Conservation (phyloP, 2,113 vertebrate species). For the Rattus rattus region DNA sequence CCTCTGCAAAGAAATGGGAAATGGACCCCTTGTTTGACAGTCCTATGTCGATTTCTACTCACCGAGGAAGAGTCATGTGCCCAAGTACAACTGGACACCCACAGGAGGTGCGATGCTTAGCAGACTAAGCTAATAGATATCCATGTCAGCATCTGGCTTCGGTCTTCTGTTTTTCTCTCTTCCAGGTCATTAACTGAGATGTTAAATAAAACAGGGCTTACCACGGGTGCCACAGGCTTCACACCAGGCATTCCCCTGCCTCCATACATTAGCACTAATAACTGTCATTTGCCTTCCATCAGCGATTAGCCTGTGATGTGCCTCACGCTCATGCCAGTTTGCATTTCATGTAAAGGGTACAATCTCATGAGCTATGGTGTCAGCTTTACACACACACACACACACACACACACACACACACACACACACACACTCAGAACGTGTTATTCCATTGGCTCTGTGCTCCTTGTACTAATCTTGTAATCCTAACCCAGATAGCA, state of each 20-base stretch:
- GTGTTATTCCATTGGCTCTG: conserved; percentile 47
- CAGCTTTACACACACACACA: not conserved
- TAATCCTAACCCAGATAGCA: conserved; percentile 60
- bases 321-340: conserved; percentile 47
- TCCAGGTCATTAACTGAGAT: conserved; percentile 73
- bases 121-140: conserved; percentile 55
- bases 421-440: conserved; percentile 5
- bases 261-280: conserved; percentile 16
- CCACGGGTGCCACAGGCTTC: conserved; percentile 37
- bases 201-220: conserved; percentile 73
- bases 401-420: too few relatives aligned
- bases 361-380: conserved; percentile 4
- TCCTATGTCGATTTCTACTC: not conserved
- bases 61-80: not conserved
- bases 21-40: not conserved
- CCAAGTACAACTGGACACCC: not conserved
- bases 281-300: conserved; percentile 58
- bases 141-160: conserved; percentile 48
- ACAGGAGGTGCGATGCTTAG: not conserved
- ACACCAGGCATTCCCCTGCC: conserved; percentile 17
- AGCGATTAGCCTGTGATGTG: conserved; percentile 41
- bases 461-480: conserved; percentile 48
- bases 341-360: conserved; percentile 36
- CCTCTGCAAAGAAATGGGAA: not conserved
- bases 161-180: conserved; percentile 69